Evolutionary conservation across 1,140 invertebrate genomes (phyloP), one percentile per base, ranked within the genome.

Genomic region (Drosophila ananassae): DNA sequence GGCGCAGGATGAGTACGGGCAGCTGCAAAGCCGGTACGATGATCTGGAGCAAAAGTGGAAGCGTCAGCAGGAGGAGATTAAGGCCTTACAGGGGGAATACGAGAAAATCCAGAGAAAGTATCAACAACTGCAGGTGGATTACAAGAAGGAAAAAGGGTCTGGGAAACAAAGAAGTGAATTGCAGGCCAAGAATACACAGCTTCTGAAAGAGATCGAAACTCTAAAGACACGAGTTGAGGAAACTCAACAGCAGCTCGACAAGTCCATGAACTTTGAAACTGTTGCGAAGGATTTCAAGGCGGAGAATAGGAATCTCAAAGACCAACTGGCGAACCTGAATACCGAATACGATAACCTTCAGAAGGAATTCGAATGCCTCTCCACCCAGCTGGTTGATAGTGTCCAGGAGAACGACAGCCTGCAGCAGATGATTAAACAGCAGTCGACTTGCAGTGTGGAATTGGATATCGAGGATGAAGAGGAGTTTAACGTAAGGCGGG

Each of bases 171-270:
- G 77, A 10, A 12, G 52, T 30, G 30, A 59, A 13, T 22, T 90
- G 37, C 52, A 80, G 34, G 13, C 24, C 0, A 50, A 69, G 30
- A 87, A 89, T 13, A 25, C 41, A 6, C 12, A 32, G 3, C 48
- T 90, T n/a, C 75, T 75, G 17, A 12, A 8, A 0, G 80, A 90
- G 41, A 90, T 90, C 13, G 39, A 2, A 1, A 58, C 25, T 2
- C 34, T 90, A 0, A 89, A 78, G n/a, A 21, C 47, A n/a, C 52
- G 55, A n/a, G 44, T 79, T n/a, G 55, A 84, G 59, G 53, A 85
- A 28, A 48, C 72, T 0, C 68, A 90, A 41, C 9, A 46, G 5
- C 12, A 55, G 17, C 60, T 85, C 0, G 7, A 68, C 9, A 17
- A 80, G 8, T 12, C 41, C 12, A 2, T 12, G 2, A 41, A 22